These are phyloP conservation scores for Scaeva pyrastri DNA, from an alignment of 2,888 invertebrate genomes.

Conservation along the genomic window DNA sequence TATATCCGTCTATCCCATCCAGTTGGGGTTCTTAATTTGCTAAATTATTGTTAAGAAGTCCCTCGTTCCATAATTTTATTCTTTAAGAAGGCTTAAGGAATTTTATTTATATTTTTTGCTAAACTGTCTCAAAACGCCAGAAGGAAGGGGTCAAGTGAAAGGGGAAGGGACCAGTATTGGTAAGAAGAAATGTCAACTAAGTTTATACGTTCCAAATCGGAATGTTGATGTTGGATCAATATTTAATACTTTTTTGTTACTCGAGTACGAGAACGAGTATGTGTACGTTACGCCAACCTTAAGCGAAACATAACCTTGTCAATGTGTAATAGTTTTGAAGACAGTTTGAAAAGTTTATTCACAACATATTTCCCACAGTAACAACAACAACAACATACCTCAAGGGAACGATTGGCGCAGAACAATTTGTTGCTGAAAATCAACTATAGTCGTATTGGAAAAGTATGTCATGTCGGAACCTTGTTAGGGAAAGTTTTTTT, in stretches of 20 bases:
- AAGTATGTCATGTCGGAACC: constrained; percentile 1
- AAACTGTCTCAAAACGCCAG: neutral
- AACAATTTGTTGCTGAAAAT: constrained; percentile 30
- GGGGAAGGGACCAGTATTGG: neutral
- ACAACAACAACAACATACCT: constrained; percentile 5
- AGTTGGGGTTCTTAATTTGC: constrained; percentile 2
- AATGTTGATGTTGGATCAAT: constrained; percentile 34
- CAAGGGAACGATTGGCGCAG: constrained; percentile 18
- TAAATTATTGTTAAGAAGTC: neutral
- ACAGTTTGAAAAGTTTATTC: constrained; percentile 1
- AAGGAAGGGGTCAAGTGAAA: neutral
- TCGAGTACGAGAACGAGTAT: neutral
- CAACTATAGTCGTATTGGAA: neutral
- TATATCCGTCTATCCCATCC: neutral
- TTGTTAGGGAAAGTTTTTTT: neutral
- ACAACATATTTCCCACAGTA: too few species aligned
- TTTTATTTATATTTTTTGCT: constrained; percentile 5
- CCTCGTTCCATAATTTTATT: neutral
- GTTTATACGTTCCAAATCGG: neutral
- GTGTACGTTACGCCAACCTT: neutral
- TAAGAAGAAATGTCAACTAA: constrained; percentile 15
- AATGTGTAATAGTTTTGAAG: constrained; percentile 16
- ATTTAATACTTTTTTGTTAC: constrained; percentile 20
- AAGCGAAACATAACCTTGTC: constrained; percentile 8
- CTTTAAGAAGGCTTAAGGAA: neutral